Percentiles rank a stretch among this genome's conserved stretches.
Evolutionary conservation across 2,113 vertebrate species (phyloP).

Genomic region (Bubo scandiacus): DNA sequence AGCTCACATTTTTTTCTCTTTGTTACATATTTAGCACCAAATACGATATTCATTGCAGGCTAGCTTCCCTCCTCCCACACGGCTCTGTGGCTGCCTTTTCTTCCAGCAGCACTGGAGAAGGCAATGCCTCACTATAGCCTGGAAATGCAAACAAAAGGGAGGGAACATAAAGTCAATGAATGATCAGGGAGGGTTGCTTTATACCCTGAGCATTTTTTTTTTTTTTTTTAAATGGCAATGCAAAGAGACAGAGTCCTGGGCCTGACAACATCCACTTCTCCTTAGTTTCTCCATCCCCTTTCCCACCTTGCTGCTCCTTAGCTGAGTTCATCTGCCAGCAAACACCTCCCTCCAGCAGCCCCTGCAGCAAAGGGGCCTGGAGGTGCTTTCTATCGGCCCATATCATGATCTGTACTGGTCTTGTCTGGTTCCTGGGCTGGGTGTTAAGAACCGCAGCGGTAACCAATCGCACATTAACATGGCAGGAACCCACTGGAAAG

Average conservation of each 20-base stretch:
- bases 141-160: conserved; percentile 37
- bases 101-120: conserved; percentile 38
- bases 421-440: neutral
- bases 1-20: conserved; percentile 49
- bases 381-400: neutral
- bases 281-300: neutral
- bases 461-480: neutral
- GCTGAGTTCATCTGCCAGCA: neutral
- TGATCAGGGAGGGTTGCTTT: neutral
- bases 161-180: neutral
- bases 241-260: neutral
- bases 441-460: neutral
- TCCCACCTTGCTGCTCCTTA: neutral
- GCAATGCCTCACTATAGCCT: neutral
- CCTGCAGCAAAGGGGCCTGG: neutral
- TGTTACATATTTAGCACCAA: conserved; percentile 59
- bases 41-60: conserved; percentile 42
- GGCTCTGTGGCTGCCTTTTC: neutral
- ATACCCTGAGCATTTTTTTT: neutral
- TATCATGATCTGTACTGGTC: neutral
- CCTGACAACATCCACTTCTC: neutral
- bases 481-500: neutral
- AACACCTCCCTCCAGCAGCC: neutral
- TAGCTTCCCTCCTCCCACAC: conserved; percentile 24
- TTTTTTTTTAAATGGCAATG: neutral